Conservation (phyloP, 1,140 invertebrate species). For the Teleogryllus occipitalis region DNA sequence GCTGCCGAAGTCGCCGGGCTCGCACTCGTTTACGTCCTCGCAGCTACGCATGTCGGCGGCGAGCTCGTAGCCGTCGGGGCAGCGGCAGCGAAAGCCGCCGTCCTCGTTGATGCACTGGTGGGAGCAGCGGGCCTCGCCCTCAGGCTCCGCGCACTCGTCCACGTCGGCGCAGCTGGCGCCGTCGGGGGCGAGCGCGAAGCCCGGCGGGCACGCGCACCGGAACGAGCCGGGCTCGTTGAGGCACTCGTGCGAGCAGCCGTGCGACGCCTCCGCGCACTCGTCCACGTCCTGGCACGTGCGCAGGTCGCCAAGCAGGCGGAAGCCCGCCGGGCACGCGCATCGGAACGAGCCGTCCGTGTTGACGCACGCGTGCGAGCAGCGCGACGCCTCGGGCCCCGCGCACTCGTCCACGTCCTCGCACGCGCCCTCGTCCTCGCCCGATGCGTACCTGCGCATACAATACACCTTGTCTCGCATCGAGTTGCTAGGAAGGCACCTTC, state of each 20-base stretch:
- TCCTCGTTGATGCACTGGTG: slow-evolving; percentile 41
- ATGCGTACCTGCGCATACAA: slow-evolving; percentile 44
- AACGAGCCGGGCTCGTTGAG: slow-evolving; percentile 42
- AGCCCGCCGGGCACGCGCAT: slow-evolving; percentile 49
- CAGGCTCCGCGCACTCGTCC: slow-evolving; percentile 28
- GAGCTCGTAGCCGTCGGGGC: slow-evolving; percentile 33
- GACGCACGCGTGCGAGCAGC: slow-evolving; percentile 36
- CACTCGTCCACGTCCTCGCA: slow-evolving; percentile 48
- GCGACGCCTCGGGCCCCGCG: slow-evolving; percentile 30
- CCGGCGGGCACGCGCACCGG: slow-evolving; percentile 39
- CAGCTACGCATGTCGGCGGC: slow-evolving; percentile 41
- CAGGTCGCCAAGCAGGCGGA: slow-evolving; percentile 37
- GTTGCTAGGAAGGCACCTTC: slow-evolving; percentile 38
- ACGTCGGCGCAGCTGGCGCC: slow-evolving; percentile 45
- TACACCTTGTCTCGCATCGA: slow-evolving; percentile 45
- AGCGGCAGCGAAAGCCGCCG: slow-evolving; percentile 39
- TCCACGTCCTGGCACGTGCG: slow-evolving; percentile 40
- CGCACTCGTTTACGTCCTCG: slow-evolving; percentile 42
- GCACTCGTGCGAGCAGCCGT: slow-evolving; percentile 43
- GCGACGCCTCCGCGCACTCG: slow-evolving; percentile 41
- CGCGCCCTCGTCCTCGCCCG: slow-evolving; percentile 36
- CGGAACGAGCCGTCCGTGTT: slow-evolving; percentile 45
- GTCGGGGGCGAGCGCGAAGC: slow-evolving; percentile 38
- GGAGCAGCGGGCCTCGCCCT: slow-evolving; percentile 29
- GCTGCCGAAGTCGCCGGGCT: slow-evolving; percentile 33